Conservation (phyloP, 2,113 vertebrate species). For the Nibea albiflora region DNA sequence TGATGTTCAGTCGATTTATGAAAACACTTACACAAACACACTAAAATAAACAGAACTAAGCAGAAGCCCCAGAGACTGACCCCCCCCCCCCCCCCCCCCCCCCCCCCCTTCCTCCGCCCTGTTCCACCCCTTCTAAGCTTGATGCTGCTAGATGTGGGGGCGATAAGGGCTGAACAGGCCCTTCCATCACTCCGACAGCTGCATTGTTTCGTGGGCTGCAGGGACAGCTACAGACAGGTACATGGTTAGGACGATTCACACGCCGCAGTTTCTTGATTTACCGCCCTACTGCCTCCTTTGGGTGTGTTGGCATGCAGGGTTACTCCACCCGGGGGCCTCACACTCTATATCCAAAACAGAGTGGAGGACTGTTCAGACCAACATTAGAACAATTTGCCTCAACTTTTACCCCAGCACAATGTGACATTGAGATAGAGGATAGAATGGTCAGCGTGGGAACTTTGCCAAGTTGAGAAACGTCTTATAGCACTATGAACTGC, state of each 20-base stretch:
- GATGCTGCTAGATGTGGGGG: conserved; percentile 34
- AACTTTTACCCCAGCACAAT: background rate
- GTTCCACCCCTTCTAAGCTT: background rate
- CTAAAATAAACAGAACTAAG: conserved; percentile 10
- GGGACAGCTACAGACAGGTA: conserved; percentile 61
- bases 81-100: too few relatives aligned
- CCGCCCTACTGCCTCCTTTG: conserved; percentile 38
- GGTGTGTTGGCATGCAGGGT: conserved; percentile 41
- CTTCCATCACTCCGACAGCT: conserved; percentile 77
- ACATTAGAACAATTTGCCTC: conserved; percentile 26
- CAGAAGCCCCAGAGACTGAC: conserved; percentile 18
- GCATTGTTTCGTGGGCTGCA: conserved; percentile 72
- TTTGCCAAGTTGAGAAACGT: background rate
- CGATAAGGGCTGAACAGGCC: conserved; percentile 54
- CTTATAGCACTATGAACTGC: background rate
- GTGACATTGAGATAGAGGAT: background rate
- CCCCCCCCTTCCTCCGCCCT: background rate
- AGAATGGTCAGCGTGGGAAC: background rate
- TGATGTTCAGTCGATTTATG: background rate
- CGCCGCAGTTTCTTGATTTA: conserved; percentile 67
- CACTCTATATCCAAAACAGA: conserved; percentile 1
- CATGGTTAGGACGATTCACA: conserved; percentile 43
- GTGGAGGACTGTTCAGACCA: background rate
- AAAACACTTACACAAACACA: conserved; percentile 13
- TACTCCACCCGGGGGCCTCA: conserved; percentile 41